Base-by-base conservation (phyloP, 2,888 invertebrate species). In the Drosophila flavopinicola region DNA sequence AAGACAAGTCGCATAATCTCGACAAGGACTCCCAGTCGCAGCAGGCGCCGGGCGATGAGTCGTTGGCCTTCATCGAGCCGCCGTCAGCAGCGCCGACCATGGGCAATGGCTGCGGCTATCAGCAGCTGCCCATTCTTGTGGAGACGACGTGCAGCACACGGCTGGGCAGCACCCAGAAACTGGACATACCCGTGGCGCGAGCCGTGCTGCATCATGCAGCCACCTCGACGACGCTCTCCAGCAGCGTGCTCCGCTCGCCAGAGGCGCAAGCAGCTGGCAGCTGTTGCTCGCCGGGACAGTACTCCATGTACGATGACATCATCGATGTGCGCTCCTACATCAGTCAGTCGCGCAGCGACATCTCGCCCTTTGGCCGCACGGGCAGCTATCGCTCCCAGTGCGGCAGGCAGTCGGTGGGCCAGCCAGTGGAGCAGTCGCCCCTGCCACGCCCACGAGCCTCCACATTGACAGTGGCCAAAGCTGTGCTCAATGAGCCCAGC, bases 241-340 rank as follows among this genome's bases (percentile, higher is more conserved):
- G 75, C 47, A 67, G 75, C 30, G 61, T 69, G 3, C 56, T 79
- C 51, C 79, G 77, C 6, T 78, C 85, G 0, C 87, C 84, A 0
- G 86, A 80, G 7, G 58, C 58, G 6, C 32, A 3, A 2, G 13
- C 15, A 13, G 32, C 41, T 1, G 85, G 78, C 33, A 89, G 89
- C 54, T 92, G 92, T 67, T 91, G 92, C 38, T 93, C 93, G 0
- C 91, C 91, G 1, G 91, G 90, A 6, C 92, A 92, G 44, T 92
- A 93, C 45, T 92, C 92, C 15, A 92, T 92, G 61, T 93, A 93
- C 67, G 93, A 94, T 66, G 94, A 95, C 84, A 93, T 94, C 23
- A 94, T 95, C 60, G 95, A 95, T 80, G 94, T 95, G 35, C 93
- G 94, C 73, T 94, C 95, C 9, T 95, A 95, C 80, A 93, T 95